These are phyloP conservation scores for Danionella dracula DNA, from an alignment of 2,797 vertebrate species.

Conservation along the genomic window DNA sequence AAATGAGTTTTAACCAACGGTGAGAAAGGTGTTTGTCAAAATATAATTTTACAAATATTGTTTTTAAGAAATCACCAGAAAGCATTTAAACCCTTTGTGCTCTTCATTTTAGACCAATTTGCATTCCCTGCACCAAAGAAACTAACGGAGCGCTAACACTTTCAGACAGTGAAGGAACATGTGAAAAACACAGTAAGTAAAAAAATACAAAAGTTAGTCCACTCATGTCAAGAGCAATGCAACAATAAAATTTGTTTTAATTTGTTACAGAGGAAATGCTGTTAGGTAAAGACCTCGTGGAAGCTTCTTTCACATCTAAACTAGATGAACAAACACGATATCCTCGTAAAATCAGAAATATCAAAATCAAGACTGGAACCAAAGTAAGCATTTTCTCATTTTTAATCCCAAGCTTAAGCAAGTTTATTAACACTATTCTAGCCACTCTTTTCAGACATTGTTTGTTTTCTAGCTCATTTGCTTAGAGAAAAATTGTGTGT, in stretches of 20 bases:
- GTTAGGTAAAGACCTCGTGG: slow-evolving; percentile 24
- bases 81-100: too few species aligned
- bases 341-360: neutral
- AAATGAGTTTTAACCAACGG: slow-evolving; percentile 2
- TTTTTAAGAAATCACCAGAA: too few species aligned
- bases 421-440: too few species aligned
- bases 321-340: fast-evolving
- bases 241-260: too few species aligned
- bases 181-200: slow-evolving; percentile 59
- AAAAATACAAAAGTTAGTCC: too few species aligned
- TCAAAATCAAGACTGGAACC: slow-evolving; percentile 23
- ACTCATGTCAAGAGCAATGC: too few species aligned
- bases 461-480: too few species aligned
- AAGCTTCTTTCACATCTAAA: slow-evolving; percentile 32
- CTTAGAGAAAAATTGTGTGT: too few species aligned
- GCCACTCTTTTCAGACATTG: too few species aligned
- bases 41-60: too few species aligned
- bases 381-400: slow-evolving; percentile 25
- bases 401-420: neutral
- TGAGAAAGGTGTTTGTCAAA: slow-evolving; percentile 13
- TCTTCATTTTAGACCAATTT: slow-evolving; percentile 56
- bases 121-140: slow-evolving; percentile 63
- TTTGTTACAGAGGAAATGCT: slow-evolving; percentile 38
- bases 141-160: slow-evolving; percentile 58
- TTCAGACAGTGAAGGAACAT: slow-evolving; percentile 36